phyloP scores from a whole-genome alignment of 1,140 invertebrate genomes.

The Nylanderia fulva region DNA sequence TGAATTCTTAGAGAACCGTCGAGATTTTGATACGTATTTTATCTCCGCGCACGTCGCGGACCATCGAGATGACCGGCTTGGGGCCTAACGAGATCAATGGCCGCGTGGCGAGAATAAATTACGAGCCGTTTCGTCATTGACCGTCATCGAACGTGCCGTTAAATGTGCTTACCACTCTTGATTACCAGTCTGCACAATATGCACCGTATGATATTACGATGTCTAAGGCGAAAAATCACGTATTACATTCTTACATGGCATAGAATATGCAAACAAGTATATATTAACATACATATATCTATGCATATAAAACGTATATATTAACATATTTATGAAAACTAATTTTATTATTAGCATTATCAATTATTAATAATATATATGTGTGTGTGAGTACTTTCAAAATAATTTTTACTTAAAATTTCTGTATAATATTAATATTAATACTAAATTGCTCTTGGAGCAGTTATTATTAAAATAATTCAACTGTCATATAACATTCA shows the following conservation, averaged over 20 bases:
- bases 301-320: not conserved
- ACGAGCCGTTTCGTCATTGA: slow-evolving; percentile 64
- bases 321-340: not conserved
- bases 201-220: not conserved
- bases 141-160: slow-evolving; percentile 57
- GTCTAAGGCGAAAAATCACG: not conserved
- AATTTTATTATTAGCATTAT: slow-evolving; percentile 14
- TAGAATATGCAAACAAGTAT: not conserved
- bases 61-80: slow-evolving; percentile 64
- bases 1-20: slow-evolving; percentile 53
- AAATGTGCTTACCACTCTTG: slow-evolving; percentile 53
- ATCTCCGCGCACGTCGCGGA: slow-evolving; percentile 60
- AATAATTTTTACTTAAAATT: not conserved
- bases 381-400: not conserved
- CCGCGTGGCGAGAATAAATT: slow-evolving; percentile 71
- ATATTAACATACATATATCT: not conserved
- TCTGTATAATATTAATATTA: not conserved
- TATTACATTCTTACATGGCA: not conserved
- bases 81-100: slow-evolving; percentile 67
- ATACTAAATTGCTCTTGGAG: not conserved
- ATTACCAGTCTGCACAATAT: not conserved
- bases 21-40: slow-evolving; percentile 58
- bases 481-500: not conserved
- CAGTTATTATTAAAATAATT: not conserved
- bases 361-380: not conserved